Base-by-base conservation (phyloP, 2,113 vertebrate species). In the Oxygymnocypris stewartii region DNA sequence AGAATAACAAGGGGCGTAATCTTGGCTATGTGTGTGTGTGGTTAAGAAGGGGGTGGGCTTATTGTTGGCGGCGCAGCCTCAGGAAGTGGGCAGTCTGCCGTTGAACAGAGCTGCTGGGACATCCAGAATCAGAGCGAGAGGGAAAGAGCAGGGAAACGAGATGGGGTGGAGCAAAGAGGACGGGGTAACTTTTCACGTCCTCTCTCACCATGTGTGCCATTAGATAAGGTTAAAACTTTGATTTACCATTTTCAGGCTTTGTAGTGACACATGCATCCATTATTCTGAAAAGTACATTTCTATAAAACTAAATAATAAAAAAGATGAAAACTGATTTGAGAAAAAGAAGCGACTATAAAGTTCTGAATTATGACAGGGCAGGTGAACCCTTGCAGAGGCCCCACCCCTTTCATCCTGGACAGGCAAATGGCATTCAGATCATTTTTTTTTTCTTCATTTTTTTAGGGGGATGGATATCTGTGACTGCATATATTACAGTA, bases 191-290 rank as follows among this genome's bases (percentile, higher is more conserved):
- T 1, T 37, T 44, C 61, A 88, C 75, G 54, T 87, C 80, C 82
- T 84, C 88, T 85, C 85, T 82, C 65, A 67, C 31, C 35, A 44
- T 40, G 73, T 91, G 91, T 93, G 92, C 91, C 91, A 89, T 87
- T 92, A 89, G 92, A 91, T 65, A 91, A 90, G 80, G 59, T 63
- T 91, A 84, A 90, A 94, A 95, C 78, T 89, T 82, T 87, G 88
- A 77, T 87, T 87, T 76, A 73, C 88, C 87, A 91, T 93, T 86
- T 90, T 93, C 90, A 94, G 94, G 93, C 92, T 91, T 89, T 92
- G 86, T 95, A 95, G 93, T 94, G 95, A 96, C 93, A 94, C 95
- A 96, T 96, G 96, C 95, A 96, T 92, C 87, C 83, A 91, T 87
- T 82, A 88, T 85, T 92, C 86, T 82, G 80, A 88, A 81, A 92